Evolutionary conservation across 2,888 invertebrate genomes (phyloP).

Genomic region (Agrotis clavis): DNA sequence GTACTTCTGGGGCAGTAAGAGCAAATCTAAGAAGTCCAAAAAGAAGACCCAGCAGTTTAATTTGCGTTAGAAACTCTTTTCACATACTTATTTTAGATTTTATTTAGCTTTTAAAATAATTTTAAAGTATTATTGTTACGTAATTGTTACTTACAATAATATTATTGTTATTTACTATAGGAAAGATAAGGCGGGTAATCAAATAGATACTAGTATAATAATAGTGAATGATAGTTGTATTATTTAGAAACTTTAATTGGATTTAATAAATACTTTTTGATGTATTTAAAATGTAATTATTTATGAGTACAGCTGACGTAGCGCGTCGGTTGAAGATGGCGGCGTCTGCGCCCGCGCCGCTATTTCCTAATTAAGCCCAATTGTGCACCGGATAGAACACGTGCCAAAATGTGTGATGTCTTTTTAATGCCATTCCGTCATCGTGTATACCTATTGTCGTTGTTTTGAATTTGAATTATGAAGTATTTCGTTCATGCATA

Average conservation of each 20-base stretch:
- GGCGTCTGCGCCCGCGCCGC: constrained; percentile 80
- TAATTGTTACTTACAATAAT: not conserved
- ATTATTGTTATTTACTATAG: not conserved
- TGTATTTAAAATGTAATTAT: constrained; percentile 35
- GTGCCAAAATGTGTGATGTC: constrained; percentile 88
- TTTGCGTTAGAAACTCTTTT: constrained; percentile 32
- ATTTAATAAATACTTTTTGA: constrained; percentile 10
- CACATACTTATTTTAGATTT: not conserved
- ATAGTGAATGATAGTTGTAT: not conserved
- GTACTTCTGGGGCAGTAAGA: constrained; percentile 77
- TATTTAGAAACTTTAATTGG: not conserved
- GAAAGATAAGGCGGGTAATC: not conserved
- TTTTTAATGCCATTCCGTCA: constrained; percentile 81
- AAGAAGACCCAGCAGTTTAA: constrained; percentile 61
- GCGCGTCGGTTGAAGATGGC: constrained; percentile 68
- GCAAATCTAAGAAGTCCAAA: constrained; percentile 73
- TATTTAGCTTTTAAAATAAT: constrained; percentile 11
- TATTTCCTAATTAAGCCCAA: constrained; percentile 90
- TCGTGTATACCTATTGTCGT: constrained; percentile 69
- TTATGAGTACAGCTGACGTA: constrained; percentile 45
- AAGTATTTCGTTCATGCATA: not conserved
- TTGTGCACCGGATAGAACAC: constrained; percentile 89
- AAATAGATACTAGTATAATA: not conserved
- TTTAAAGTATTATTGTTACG: not conserved
- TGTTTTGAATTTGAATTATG: constrained; percentile 49